Base-by-base conservation (phyloP, 2,113 vertebrate species). In the Cryptotis parvus region DNA sequence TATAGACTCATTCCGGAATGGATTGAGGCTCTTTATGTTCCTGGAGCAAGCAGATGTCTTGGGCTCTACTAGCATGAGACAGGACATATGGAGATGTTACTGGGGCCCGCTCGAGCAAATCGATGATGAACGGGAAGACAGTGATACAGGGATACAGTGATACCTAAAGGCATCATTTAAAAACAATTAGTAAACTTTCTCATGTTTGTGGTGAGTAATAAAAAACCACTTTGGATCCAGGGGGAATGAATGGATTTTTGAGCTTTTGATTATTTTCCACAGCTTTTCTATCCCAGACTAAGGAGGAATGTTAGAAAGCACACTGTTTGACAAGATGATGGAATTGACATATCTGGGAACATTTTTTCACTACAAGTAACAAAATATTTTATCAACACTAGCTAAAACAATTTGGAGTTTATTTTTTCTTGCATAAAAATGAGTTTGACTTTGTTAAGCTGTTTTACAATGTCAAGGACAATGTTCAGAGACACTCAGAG, bases 121-220 rank as follows among this genome's bases (percentile, higher is more conserved):
- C n/a, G n/a, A n/a, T n/a, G n/a, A n/a, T n/a, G n/a, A n/a, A n/a
- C n/a, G n/a, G n/a, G n/a, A n/a, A n/a, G n/a, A n/a, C n/a, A n/a
- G n/a, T n/a, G n/a, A n/a, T n/a, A n/a, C n/a, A n/a, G n/a, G n/a
- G n/a, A n/a, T n/a, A n/a, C n/a, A n/a, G n/a, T n/a, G n/a, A 83
- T 82, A 81, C 39, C 15, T 52, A 82, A 89, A 75, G 41, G 41
- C 49, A 68, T 37, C 58, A 89, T 61, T 69, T 75, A 89, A 91
- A 65, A 33, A 87, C 4, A 82, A 41, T 72, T 70, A 80, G 26
- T 84, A 52, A 92, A 88, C 43, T 90, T 87, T 79, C 58, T 88
- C 76, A 66, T 78, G 11, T 61, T 74, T 84, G n/a, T 88, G n/a
- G 87, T 91, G 35, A 86, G 68, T 83, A 75, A 89, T 89, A 33